These are phyloP conservation scores for Trichopoda pennipes DNA, from an alignment of 2,888 invertebrate genomes.

Conservation along the genomic window DNA sequence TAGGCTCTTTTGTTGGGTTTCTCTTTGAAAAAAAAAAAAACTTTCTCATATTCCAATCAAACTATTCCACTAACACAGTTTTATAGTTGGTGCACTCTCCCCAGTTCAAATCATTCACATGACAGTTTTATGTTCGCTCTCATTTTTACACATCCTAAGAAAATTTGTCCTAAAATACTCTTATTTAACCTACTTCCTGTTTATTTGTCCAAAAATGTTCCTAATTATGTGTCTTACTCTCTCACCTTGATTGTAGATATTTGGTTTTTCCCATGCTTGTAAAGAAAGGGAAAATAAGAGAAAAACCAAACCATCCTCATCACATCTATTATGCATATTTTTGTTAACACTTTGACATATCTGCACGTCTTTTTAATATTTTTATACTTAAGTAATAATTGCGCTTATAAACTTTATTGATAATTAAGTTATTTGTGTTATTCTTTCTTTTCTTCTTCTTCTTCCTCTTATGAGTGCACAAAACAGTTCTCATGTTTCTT, in stretches of 20 bases:
- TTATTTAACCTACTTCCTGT: conserved; percentile 49
- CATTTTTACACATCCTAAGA: not conserved
- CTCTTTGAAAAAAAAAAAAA: not conserved
- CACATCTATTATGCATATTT: conserved; percentile 66
- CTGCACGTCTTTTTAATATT: conserved; percentile 58
- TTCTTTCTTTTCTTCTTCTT: not conserved
- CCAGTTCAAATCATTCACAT: conserved; percentile 3
- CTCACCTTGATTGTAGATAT: conserved; percentile 11
- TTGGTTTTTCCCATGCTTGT: not conserved
- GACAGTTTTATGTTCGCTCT: not conserved
- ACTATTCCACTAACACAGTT: conserved; percentile 63
- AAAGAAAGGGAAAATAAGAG: not conserved
- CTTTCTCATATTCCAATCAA: conserved; percentile 28
- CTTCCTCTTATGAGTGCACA: not conserved
- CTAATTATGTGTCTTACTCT: not conserved
- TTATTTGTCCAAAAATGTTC: conserved; percentile 46
- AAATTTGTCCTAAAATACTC: conserved; percentile 47
- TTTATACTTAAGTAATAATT: conserved; percentile 63
- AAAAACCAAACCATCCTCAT: conserved; percentile 35
- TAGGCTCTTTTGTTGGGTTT: not conserved
- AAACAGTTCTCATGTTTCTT: conserved; percentile 6
- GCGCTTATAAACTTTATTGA: conserved; percentile 61
- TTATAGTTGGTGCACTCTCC: not conserved
- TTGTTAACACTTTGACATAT: conserved; percentile 67
- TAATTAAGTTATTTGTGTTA: conserved; percentile 30